phyloP scores from a whole-genome alignment of 2,113 vertebrate genomes.

The Phaethon lepturus region DNA sequence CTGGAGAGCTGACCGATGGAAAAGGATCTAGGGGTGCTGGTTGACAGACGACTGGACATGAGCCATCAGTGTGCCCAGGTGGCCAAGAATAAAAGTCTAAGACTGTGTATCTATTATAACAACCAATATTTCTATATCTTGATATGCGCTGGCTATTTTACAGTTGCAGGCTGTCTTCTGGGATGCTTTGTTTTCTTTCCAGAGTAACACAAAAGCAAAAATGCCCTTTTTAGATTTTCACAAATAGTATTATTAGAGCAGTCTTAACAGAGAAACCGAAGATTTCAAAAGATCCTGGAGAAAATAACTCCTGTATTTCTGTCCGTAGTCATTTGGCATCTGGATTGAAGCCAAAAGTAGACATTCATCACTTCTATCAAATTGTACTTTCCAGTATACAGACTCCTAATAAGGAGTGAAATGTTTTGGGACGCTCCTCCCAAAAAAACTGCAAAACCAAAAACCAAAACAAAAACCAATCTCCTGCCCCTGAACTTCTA shows the following conservation, averaged over 20 bases:
- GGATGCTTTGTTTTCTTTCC: not conserved
- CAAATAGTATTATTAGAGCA: not conserved
- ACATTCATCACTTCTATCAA: not conserved
- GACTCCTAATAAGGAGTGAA: not conserved
- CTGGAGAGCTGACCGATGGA: too few relatives aligned
- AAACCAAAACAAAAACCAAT: not conserved
- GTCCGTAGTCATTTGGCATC: not conserved
- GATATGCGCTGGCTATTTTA: not conserved
- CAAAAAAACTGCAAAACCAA: not conserved
- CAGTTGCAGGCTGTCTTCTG: not conserved
- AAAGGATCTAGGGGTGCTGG: too few relatives aligned
- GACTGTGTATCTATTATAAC: not conserved
- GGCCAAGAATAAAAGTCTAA: not conserved
- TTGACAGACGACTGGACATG: too few relatives aligned
- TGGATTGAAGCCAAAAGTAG: not conserved
- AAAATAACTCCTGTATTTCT: not conserved
- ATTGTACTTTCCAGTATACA: not conserved
- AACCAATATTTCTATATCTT: not conserved
- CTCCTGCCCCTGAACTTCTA: not conserved
- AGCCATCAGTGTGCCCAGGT: too few relatives aligned
- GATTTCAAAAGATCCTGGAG: not conserved
- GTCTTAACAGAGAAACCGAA: not conserved
- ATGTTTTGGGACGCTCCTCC: not conserved
- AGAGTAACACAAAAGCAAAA: not conserved
- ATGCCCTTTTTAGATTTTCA: not conserved